A percentile compares a stretch with the other conserved stretches of the same genome.
phyloP scores from a whole-genome alignment of 2,888 invertebrate genomes.

The Poecilobothrus nobilitatus region DNA sequence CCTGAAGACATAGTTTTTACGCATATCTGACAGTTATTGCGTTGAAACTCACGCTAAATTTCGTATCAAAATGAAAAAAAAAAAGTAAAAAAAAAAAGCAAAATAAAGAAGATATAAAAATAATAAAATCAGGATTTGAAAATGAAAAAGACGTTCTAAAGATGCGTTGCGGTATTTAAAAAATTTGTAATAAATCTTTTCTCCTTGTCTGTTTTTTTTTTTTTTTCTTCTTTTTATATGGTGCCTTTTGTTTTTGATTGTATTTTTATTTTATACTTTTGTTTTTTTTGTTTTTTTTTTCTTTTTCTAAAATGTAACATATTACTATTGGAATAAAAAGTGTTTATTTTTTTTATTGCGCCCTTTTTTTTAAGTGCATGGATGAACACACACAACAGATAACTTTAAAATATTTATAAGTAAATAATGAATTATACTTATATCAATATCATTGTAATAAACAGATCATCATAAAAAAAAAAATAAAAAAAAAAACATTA shows the following conservation, averaged over 20 bases:
- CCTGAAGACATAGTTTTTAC: neutral
- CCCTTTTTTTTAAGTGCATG: neutral
- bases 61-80: neutral
- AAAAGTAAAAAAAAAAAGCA: neutral
- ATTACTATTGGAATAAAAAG: neutral
- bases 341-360: neutral
- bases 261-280: neutral
- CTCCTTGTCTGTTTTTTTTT: conserved; percentile 12
- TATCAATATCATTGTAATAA: too few species aligned
- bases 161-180: conserved; percentile 20
- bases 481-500: too few species aligned
- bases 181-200: conserved; percentile 27
- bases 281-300: neutral
- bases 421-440: too few species aligned
- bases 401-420: too few species aligned
- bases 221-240: neutral
- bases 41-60: conserved; percentile 4
- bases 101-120: neutral
- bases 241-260: too few species aligned
- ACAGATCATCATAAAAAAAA: too few species aligned
- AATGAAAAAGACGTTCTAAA: neutral
- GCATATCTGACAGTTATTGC: conserved; percentile 3
- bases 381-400: too few species aligned
- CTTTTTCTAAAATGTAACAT: neutral
- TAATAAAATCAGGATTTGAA: neutral